These are phyloP conservation scores for Strongylocentrotus purpuratus DNA, from an alignment of 35 echinoderm and acorn worm species.

Conservation along the genomic window DNA sequence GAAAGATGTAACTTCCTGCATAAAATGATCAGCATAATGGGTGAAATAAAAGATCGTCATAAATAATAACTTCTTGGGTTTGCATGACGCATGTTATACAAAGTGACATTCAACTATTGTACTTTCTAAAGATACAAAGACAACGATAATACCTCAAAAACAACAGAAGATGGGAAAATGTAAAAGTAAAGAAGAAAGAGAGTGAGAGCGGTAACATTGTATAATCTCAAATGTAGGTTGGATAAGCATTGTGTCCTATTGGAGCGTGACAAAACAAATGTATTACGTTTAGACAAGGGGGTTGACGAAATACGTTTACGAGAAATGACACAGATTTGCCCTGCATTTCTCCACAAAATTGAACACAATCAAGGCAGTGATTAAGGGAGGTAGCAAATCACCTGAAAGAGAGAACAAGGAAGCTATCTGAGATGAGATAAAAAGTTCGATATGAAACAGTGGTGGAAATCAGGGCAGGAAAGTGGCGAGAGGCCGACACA, in stretches of 20 bases:
- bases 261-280: background rate
- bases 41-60: too few relatives aligned
- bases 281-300: background rate
- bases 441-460: background rate
- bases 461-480: conserved; percentile 35
- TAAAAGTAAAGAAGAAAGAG: background rate
- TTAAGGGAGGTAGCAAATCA: background rate
- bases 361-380: background rate
- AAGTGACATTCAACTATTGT: too few relatives aligned
- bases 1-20: too few relatives aligned
- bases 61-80: too few relatives aligned
- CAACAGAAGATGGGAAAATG: background rate
- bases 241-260: background rate
- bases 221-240: background rate
- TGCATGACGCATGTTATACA: too few relatives aligned
- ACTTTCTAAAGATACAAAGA: too few relatives aligned
- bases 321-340: background rate
- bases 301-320: background rate
- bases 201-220: background rate
- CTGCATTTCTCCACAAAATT: background rate
- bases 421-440: background rate
- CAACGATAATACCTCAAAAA: background rate
- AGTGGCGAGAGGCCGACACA: conserved; percentile 15
- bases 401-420: background rate
- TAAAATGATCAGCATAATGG: too few relatives aligned